Percentiles rank a stretch among this genome's conserved stretches.
phyloP scores from a whole-genome alignment of 2,797 vertebrate species.

The Knipowitschia caucasica region DNA sequence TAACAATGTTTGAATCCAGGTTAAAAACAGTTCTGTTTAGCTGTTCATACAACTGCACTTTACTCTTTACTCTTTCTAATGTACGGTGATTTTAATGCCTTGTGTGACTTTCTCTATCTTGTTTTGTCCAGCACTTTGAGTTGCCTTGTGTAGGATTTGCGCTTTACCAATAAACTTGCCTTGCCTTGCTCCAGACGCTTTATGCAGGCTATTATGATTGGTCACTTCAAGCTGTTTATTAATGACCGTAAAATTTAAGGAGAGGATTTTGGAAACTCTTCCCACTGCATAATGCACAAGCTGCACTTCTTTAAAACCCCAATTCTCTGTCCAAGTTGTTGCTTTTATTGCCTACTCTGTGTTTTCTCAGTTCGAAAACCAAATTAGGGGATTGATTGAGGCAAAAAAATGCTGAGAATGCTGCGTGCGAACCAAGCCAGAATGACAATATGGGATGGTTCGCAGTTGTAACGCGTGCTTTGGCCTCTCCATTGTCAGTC shows the following conservation, averaged over 20 bases:
- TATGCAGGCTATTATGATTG: too few relatives aligned
- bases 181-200: too few relatives aligned
- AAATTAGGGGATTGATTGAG: slow-evolving; percentile 37
- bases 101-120: too few relatives aligned
- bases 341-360: slow-evolving; percentile 5
- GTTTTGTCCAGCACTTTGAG: too few relatives aligned
- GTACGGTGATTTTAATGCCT: too few relatives aligned
- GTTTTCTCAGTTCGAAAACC: slow-evolving; percentile 26
- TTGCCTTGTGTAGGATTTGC: too few relatives aligned
- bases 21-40: too few relatives aligned
- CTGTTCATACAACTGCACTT: too few relatives aligned
- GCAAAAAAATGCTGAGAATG: slow-evolving; percentile 51
- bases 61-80: too few relatives aligned
- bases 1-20: too few relatives aligned
- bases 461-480: slow-evolving; percentile 13
- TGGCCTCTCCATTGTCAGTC: slow-evolving; percentile 4
- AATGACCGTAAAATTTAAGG: not conserved
- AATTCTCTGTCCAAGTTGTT: not conserved
- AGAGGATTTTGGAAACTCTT: not conserved
- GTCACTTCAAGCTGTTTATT: not conserved
- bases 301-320: slow-evolving; percentile 24
- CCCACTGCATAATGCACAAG: slow-evolving; percentile 19
- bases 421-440: slow-evolving; percentile 21
- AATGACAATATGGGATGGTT: slow-evolving; percentile 3
- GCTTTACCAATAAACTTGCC: too few relatives aligned